Percentiles rank a stretch among this genome's conserved stretches.
These are phyloP conservation scores for Limenitis camilla DNA, from an alignment of 2,888 invertebrate species.

Conservation along the genomic window DNA sequence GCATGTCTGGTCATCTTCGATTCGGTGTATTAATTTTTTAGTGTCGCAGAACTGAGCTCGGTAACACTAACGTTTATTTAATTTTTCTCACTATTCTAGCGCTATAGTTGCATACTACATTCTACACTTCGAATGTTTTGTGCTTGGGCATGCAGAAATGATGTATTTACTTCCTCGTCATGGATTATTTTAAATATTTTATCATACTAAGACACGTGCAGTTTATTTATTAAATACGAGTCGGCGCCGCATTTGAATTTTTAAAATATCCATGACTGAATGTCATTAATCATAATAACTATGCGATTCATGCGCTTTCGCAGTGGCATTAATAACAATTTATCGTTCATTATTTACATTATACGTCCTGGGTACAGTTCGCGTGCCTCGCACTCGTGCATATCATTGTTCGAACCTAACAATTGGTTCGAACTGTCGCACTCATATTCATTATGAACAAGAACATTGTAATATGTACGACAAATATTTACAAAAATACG, in stretches of 20 bases:
- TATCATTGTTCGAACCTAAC: slow-evolving; percentile 22
- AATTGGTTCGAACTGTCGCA: slow-evolving; percentile 27
- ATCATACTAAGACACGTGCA: background rate
- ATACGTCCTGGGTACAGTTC: slow-evolving; percentile 32
- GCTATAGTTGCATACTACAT: slow-evolving; percentile 57
- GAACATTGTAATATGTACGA: background rate
- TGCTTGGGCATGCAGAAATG: slow-evolving; percentile 75
- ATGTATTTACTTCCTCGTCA: slow-evolving; percentile 45
- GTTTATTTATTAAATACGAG: background rate
- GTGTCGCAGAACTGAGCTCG: slow-evolving; percentile 32
- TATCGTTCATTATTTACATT: slow-evolving; percentile 30
- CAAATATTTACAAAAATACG: too few species aligned
- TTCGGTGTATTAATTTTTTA: slow-evolving; percentile 35
- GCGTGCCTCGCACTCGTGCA: slow-evolving; percentile 43
- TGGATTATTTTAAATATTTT: slow-evolving; percentile 41
- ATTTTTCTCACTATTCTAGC: slow-evolving; percentile 41
- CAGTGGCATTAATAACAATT: slow-evolving; percentile 65
- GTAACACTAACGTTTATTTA: slow-evolving; percentile 30
- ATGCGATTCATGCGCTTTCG: slow-evolving; percentile 54
- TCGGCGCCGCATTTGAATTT: slow-evolving; percentile 13
- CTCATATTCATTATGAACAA: slow-evolving; percentile 20
- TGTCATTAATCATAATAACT: slow-evolving; percentile 56
- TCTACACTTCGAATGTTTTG: slow-evolving; percentile 53
- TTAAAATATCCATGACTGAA: slow-evolving; percentile 46
- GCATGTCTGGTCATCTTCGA: slow-evolving; percentile 73